Evolutionary conservation across 2,888 invertebrate species (phyloP).

Genomic region (Merodon equestris): DNA sequence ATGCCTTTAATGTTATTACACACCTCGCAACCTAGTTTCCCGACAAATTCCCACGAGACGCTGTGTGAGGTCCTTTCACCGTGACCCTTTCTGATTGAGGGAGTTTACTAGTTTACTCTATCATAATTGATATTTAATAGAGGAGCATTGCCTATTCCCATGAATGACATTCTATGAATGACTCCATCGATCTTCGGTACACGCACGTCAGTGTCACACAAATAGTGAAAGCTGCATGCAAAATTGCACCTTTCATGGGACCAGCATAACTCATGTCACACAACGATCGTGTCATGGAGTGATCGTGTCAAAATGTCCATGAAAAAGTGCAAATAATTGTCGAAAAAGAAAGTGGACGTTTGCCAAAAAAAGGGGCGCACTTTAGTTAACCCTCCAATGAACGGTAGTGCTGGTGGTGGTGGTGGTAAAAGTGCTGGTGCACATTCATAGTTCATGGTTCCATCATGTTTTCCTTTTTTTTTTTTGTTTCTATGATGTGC

Average conservation of each 20-base stretch:
- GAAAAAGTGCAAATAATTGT: slow-evolving; percentile 20
- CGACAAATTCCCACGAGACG: slow-evolving; percentile 24
- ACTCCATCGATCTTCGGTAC: slow-evolving; percentile 21
- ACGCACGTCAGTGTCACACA: not conserved
- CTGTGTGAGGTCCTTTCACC: not conserved
- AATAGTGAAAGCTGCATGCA: slow-evolving; percentile 23
- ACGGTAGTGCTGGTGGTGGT: slow-evolving; percentile 3
- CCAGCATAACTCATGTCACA: slow-evolving; percentile 42
- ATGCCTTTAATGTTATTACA: not conserved
- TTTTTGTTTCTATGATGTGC: slow-evolving; percentile 13
- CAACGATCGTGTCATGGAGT: slow-evolving; percentile 4
- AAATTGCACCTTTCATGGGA: slow-evolving; percentile 38
- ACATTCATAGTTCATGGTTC: slow-evolving; percentile 5
- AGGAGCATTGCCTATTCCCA: no score
- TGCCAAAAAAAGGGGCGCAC: slow-evolving; percentile 20
- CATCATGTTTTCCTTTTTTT: slow-evolving; percentile 33
- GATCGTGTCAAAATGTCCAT: not conserved
- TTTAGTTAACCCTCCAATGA: slow-evolving; percentile 18
- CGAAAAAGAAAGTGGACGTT: slow-evolving; percentile 47
- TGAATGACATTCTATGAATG: slow-evolving; percentile 3
- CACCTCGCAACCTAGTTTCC: not conserved
- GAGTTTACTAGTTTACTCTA: not conserved
- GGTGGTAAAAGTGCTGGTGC: slow-evolving; percentile 6
- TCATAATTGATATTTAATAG: not conserved
- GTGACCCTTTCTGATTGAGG: not conserved